Evolutionary conservation across 92 coral and sea anemone species (phyloP).

Genomic region (Palythoa grandiflora): DNA sequence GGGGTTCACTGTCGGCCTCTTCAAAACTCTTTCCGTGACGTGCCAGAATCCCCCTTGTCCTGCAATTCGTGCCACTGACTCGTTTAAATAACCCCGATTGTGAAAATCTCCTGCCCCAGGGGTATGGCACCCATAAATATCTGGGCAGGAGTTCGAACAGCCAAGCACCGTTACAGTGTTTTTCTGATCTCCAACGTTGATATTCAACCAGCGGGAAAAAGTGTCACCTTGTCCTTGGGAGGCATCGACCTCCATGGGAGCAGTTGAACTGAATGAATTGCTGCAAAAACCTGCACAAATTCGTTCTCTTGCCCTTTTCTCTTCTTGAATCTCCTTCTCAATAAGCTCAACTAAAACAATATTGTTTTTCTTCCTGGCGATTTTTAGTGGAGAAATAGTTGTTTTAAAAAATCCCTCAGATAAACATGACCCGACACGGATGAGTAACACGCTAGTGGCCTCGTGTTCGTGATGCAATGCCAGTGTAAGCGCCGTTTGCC

Average conservation of each 20-base stretch:
- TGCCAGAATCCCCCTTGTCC: conserved; percentile 54
- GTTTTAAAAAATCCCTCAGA: background rate
- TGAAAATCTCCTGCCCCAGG: conserved; percentile 50
- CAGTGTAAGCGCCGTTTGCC: conserved; percentile 3
- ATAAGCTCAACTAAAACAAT: background rate
- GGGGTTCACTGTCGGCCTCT: conserved; percentile 48
- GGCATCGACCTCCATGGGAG: background rate
- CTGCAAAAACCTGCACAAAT: background rate
- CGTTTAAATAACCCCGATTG: conserved; percentile 34
- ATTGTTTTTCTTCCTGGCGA: background rate
- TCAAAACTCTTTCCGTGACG: conserved; percentile 25
- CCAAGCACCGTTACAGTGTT: conserved; percentile 46
- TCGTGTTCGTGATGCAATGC: conserved; percentile 9
- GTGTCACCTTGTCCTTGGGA: background rate
- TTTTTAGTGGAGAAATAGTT: background rate
- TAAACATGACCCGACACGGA: background rate
- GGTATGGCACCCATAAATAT: conserved; percentile 45
- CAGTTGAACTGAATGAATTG: background rate
- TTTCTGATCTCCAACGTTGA: conserved; percentile 51
- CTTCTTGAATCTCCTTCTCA: background rate
- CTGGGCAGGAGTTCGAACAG: conserved; percentile 39
- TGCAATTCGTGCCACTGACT: conserved; percentile 47
- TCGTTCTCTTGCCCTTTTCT: background rate
- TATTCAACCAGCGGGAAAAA: conserved; percentile 9
- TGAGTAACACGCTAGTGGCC: background rate